Percentiles rank a stretch among this genome's conserved stretches.
These are phyloP conservation scores for Drosophila setosimentum DNA, from an alignment of 2,888 invertebrate species.

Conservation along the genomic window DNA sequence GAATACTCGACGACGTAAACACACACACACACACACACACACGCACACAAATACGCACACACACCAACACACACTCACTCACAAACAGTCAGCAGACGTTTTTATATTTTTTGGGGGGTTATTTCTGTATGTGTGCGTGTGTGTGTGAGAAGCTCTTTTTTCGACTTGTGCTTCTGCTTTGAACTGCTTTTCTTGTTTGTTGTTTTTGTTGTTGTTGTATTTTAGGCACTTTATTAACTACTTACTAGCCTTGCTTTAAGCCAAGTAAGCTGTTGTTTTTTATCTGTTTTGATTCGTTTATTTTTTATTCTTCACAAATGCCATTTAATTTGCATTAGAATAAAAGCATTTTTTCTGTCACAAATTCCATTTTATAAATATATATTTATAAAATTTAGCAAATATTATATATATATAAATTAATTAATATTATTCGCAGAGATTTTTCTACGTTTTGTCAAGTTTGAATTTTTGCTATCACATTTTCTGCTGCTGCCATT, in stretches of 20 bases:
- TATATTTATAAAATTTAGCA: slow-evolving; percentile 4
- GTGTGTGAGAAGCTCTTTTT: slow-evolving; percentile 29
- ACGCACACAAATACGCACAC: slow-evolving; percentile 15
- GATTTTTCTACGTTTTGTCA: slow-evolving; percentile 16
- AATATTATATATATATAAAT: background rate
- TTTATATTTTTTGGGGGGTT: slow-evolving; percentile 13
- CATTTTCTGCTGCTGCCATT: slow-evolving; percentile 37
- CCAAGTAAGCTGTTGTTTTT: slow-evolving; percentile 28
- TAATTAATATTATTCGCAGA: slow-evolving; percentile 24
- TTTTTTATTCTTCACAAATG: slow-evolving; percentile 53
- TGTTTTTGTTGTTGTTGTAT: slow-evolving; percentile 17
- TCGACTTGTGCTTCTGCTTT: slow-evolving; percentile 15
- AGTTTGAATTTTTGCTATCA: slow-evolving; percentile 29
- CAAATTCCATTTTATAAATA: slow-evolving; percentile 58
- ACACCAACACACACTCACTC: slow-evolving; percentile 29
- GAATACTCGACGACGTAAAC: slow-evolving; percentile 25
- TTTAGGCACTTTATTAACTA: slow-evolving; percentile 55
- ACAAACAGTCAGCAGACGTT: slow-evolving; percentile 21
- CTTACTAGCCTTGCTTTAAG: slow-evolving; percentile 47
- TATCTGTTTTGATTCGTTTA: slow-evolving; percentile 6
- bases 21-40: slow-evolving; percentile 10
- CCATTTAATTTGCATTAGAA: slow-evolving; percentile 74
- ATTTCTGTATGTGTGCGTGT: slow-evolving; percentile 31
- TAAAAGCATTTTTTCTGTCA: slow-evolving; percentile 49
- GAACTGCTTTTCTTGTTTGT: slow-evolving; percentile 10